Evolutionary conservation across 1,140 invertebrate genomes (phyloP), one percentile per base, ranked within the genome.

Genomic region (Zaprionus camerounensis): DNA sequence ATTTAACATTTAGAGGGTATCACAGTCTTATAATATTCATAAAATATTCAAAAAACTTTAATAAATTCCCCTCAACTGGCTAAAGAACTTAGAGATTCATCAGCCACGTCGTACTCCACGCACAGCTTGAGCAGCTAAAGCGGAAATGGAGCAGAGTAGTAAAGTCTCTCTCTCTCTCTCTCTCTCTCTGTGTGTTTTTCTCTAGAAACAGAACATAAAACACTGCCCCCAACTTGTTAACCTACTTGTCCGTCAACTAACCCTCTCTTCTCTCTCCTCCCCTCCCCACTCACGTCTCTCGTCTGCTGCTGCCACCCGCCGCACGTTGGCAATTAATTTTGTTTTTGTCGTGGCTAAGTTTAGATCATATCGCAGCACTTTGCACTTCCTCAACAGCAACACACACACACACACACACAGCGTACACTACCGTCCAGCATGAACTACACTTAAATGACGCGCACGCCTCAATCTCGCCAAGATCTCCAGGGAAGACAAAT

Each of bases 301-400:
- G 15, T 3, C 41, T 46, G 41, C 41, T 68, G 62, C 65, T 44
- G 17, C 26, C 38, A 20, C 46, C 62, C 38, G 55, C 73, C 67
- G 68, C 61, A 51, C 53, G 61, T 73, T 77, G 71, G 75, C 53
- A 77, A 77, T 77, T 77, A 73, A 77, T 77, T 77, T 2, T 56
- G 5, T 51, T 71, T 59, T 64, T 65, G 51, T 57, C 28, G 38
- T 59, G 34, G 11, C 44, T 7, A 26, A 76, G 68, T 13, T 61
- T 44, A 71, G 75, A 77, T 77, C 58, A 67, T 77, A 77, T 77
- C 75, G 38, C 24, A 73, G 49, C 75, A 68, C 75, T 77, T 77
- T 77, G 75, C 75, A 74, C 75, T 73, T 77, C 75, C 75, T 77
- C 63, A 74, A 46, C 57, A 62, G 57, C 62, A 68, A 15, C 46